Percentiles rank a stretch among this genome's conserved stretches.
phyloP scores from a whole-genome alignment of 2,797 vertebrate genomes.

The Phoebastria nigripes region DNA sequence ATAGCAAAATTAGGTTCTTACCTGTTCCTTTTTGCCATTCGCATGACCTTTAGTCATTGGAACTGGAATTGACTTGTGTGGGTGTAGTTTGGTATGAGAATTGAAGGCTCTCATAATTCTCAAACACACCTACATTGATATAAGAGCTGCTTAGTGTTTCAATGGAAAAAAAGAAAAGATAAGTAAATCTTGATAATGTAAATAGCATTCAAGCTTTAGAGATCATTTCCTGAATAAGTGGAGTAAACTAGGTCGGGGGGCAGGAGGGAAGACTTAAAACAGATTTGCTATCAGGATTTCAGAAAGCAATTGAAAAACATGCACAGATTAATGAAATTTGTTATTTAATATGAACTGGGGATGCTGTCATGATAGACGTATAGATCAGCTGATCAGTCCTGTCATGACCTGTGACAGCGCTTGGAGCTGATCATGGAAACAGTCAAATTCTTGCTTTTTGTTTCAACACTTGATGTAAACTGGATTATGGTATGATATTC shows the following conservation, averaged over 20 bases:
- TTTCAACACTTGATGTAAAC: neutral
- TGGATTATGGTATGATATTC: neutral
- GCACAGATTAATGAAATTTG: neutral
- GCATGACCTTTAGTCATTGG: slow-evolving; percentile 71
- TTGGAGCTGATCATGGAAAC: neutral
- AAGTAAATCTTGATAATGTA: slow-evolving; percentile 66
- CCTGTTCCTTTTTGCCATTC: slow-evolving; percentile 62
- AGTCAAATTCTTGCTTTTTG: neutral
- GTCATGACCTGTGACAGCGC: neutral
- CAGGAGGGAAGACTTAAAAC: neutral
- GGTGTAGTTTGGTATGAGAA: slow-evolving; percentile 82
- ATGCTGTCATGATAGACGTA: neutral
- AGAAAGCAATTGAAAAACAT: neutral
- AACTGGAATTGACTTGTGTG: slow-evolving; percentile 76
- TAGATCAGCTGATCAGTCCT: neutral
- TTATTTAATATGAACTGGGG: neutral
- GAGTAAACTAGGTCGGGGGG: neutral
- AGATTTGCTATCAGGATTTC: neutral
- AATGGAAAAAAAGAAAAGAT: slow-evolving; percentile 65
- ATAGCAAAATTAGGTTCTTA: slow-evolving; percentile 45
- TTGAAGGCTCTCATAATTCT: slow-evolving; percentile 69
- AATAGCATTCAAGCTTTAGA: slow-evolving; percentile 50
- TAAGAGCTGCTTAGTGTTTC: slow-evolving; percentile 59
- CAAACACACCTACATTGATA: slow-evolving; percentile 75
- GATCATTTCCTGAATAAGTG: slow-evolving; percentile 32